phyloP scores from a whole-genome alignment of 2,888 invertebrate species.

The Psococerastis gibbosa region DNA sequence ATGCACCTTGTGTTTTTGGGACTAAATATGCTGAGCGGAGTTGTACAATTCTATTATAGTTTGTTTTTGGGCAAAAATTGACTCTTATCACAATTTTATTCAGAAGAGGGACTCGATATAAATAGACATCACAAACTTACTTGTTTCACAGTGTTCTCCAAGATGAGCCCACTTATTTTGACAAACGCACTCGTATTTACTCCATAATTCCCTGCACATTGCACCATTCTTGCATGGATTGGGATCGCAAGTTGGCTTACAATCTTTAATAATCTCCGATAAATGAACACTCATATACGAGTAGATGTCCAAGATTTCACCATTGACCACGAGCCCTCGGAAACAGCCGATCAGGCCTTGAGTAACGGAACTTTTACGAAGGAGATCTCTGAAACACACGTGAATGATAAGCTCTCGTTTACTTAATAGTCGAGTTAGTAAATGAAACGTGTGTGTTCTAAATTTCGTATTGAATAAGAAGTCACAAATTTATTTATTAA shows the following conservation, averaged over 20 bases:
- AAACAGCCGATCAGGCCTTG: conserved; percentile 89
- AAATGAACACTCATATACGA: conserved; percentile 83
- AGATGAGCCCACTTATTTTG: conserved; percentile 84
- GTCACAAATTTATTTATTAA: too few species aligned
- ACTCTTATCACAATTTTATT: too few species aligned
- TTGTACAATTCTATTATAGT: too few species aligned
- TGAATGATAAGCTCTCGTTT: conserved; percentile 17
- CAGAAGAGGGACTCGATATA: too few species aligned
- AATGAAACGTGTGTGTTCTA: not conserved
- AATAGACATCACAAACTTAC: conserved; percentile 47
- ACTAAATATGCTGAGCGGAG: too few species aligned
- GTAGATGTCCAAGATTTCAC: conserved; percentile 76
- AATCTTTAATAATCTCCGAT: conserved; percentile 81
- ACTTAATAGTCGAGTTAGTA: not conserved
- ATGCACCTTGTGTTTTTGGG: too few species aligned
- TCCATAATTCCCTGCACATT: conserved; percentile 80
- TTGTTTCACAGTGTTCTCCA: conserved; percentile 76
- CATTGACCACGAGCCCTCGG: conserved; percentile 78
- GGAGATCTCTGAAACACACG: conserved; percentile 50
- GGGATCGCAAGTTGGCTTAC: conserved; percentile 84
- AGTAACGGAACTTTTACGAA: conserved; percentile 63
- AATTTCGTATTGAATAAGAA: too few species aligned
- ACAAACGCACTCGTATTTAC: conserved; percentile 80
- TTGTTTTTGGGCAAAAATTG: too few species aligned
- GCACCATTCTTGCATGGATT: conserved; percentile 87